Conservation (phyloP, 1,140 invertebrate species). For the Leptinotarsa lineolata region DNA sequence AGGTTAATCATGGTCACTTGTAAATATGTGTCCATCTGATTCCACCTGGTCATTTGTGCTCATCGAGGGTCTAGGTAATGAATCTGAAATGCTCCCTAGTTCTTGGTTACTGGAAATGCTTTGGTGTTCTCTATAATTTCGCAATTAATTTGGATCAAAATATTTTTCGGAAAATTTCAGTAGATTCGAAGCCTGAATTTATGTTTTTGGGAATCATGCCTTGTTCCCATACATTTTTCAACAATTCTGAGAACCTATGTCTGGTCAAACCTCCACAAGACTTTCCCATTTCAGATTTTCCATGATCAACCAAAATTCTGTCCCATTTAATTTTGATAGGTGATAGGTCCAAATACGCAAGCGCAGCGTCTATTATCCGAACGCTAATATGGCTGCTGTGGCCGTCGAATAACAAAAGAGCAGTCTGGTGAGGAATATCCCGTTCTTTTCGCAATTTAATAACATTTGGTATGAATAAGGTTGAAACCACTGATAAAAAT, state of each 20-base stretch:
- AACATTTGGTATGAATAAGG: too few relatives aligned
- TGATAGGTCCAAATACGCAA: constrained; percentile 34
- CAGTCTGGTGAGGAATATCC: too few relatives aligned
- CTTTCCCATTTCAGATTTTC: constrained; percentile 31
- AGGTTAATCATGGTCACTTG: not conserved
- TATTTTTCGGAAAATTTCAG: too few relatives aligned
- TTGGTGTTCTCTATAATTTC: too few relatives aligned
- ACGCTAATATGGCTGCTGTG: too few relatives aligned
- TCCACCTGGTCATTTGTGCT: not conserved
- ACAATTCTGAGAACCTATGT: constrained; percentile 28
- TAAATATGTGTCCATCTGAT: not conserved
- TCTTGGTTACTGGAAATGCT: too few relatives aligned
- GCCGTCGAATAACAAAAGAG: too few relatives aligned
- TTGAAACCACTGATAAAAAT: too few relatives aligned
- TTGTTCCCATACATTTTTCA: constrained; percentile 17
- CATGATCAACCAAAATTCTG: constrained; percentile 30
- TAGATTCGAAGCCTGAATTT: not conserved
- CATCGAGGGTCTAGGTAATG: too few relatives aligned
- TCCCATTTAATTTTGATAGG: constrained; percentile 35
- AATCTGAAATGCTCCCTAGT: too few relatives aligned
- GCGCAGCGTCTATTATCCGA: constrained; percentile 29
- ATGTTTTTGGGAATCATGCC: not conserved
- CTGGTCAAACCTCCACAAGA: constrained; percentile 28
- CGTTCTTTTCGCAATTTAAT: too few relatives aligned
- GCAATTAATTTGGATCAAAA: too few relatives aligned